Base-by-base conservation (phyloP, 1,140 invertebrate species). In the Rhopalosiphum maidis region DNA sequence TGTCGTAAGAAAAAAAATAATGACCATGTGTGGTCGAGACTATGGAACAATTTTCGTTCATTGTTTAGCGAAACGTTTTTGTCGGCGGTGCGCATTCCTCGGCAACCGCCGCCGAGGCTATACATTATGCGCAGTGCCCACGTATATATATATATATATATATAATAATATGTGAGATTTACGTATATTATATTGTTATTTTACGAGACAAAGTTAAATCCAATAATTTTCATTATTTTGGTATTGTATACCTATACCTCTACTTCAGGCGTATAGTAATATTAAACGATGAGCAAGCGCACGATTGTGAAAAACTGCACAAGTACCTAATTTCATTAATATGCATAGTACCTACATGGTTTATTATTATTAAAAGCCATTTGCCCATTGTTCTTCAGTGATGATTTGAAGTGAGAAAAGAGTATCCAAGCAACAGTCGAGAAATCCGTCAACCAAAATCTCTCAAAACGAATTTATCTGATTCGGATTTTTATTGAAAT, bases 1-100 rank as follows among this genome's bases (percentile, higher is more conserved):
- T 35, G n/a, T 87, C 87, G 87, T 88, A 89, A 89, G 22, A 90
- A 4, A 90, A 35, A 48, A 88, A 88, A 51, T 51, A 88, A 88
- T 90, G 35, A 55, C 48, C 88, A 41, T 90, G 88, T 90, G 88
- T 90, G 88, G 88, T 90, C 88, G 88, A 90, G 35, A 88, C 43
- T 18, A 25, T 54, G 5, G 23, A 90, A 55, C 51, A 55, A 55
- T 90, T 55, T 55, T 90, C 35, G 88, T 55, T 55, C 88, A 90
- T 37, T 90, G 88, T 90, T 90, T 55, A 37, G 35, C 30, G 88
- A n/a, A 77, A 55, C 48, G 35, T 55, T 55, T 90, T 90, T 55
- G 22, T 55, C 51, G 88, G 35, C 46, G 30, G 18, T 88, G 46
- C 86, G 30, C 88, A 55, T 54, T 55, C 88, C 88, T 55, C 51